These are phyloP conservation scores for Hippopotamyrus pictus DNA, from an alignment of 2,797 vertebrate genomes.

Conservation along the genomic window DNA sequence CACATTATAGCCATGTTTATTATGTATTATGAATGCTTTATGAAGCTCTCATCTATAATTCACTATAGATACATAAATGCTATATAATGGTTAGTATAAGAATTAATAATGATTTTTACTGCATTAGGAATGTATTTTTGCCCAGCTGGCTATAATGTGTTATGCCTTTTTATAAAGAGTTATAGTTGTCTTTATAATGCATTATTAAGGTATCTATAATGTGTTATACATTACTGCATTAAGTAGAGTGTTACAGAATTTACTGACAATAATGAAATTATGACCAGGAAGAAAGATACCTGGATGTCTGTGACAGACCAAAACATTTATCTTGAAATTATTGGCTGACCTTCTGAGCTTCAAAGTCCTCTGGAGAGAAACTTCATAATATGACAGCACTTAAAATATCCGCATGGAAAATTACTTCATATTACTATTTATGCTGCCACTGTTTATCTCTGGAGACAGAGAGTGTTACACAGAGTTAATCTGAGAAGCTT, in stretches of 20 bases:
- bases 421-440: neutral
- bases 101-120: neutral
- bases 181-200: neutral
- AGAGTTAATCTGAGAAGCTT: neutral
- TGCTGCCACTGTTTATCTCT: neutral
- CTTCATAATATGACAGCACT: neutral
- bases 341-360: neutral
- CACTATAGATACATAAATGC: neutral
- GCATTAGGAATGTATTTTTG: neutral
- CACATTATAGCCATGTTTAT: neutral
- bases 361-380: neutral
- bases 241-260: neutral
- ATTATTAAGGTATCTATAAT: neutral
- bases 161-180: neutral
- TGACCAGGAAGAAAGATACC: neutral
- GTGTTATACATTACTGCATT: neutral
- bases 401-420: neutral
- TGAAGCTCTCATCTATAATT: neutral
- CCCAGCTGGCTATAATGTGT: neutral
- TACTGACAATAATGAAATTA: neutral
- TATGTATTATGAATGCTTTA: neutral
- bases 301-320: neutral
- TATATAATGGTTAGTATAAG: neutral
- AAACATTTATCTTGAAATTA: neutral
- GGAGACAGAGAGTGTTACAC: neutral